A percentile compares a stretch with the other conserved stretches of the same genome.
phyloP scores from a whole-genome alignment of 2,797 vertebrate species.

The Crocodylus rhombifer region DNA sequence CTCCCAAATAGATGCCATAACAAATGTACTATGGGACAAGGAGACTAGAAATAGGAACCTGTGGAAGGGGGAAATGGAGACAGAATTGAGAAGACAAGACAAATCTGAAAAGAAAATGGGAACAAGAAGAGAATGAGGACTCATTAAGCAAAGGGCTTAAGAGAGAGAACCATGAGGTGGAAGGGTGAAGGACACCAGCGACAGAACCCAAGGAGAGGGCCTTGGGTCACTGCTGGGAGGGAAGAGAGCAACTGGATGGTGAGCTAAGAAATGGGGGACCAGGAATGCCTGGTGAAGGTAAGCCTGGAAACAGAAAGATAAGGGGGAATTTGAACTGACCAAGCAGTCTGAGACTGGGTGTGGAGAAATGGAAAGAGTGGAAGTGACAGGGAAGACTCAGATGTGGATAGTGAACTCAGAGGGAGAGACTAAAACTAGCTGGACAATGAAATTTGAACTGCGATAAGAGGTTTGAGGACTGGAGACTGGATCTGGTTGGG shows the following conservation, averaged over 20 bases:
- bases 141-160: not conserved
- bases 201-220: not conserved
- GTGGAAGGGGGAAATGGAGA: not conserved
- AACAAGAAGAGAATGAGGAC: not conserved
- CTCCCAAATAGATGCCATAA: too few relatives aligned
- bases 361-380: not conserved
- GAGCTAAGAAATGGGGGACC: not conserved
- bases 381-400: too few relatives aligned
- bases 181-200: too few relatives aligned
- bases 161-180: not conserved
- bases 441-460: too few relatives aligned
- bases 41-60: not conserved
- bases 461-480: too few relatives aligned
- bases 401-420: too few relatives aligned
- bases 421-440: too few relatives aligned
- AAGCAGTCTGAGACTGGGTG: not conserved
- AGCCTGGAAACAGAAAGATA: not conserved
- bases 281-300: not conserved
- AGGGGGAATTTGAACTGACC: not conserved
- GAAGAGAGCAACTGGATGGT: not conserved
- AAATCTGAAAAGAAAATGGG: not conserved
- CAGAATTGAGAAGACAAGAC: too few relatives aligned
- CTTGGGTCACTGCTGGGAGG: not conserved
- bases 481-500: too few relatives aligned
- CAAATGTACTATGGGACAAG: not conserved